Evolutionary conservation across 2,888 invertebrate genomes (phyloP).

Genomic region (Sinotaia quadrata): DNA sequence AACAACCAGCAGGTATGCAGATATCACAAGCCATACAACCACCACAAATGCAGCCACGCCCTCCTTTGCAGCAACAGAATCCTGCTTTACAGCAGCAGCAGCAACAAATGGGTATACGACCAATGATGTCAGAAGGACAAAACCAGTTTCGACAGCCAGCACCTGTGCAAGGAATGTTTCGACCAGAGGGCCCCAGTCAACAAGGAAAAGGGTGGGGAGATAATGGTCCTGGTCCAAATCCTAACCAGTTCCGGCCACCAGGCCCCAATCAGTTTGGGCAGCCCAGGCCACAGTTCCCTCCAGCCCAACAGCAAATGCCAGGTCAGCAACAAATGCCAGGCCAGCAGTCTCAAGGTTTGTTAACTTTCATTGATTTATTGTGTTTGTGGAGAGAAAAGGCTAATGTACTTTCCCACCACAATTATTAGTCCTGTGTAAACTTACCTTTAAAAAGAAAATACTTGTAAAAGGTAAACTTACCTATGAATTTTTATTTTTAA

Average conservation of each 20-base stretch:
- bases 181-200: neutral
- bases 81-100: neutral
- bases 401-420: no score
- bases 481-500: no score
- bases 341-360: neutral
- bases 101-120: constrained; percentile 1
- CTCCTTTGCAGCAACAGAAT: constrained; percentile 6
- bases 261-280: constrained; percentile 11
- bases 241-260: constrained; percentile 21
- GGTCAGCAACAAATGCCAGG: neutral
- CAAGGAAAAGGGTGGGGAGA: neutral
- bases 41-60: neutral
- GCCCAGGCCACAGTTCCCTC: neutral
- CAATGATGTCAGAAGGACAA: constrained; percentile 5
- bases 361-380: no score
- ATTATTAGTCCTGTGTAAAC: no score
- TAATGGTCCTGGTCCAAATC: neutral
- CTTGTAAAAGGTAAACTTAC: no score
- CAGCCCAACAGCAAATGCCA: neutral
- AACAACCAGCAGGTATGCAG: neutral
- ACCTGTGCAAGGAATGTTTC: constrained; percentile 14
- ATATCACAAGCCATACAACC: no score
- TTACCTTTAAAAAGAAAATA: no score
- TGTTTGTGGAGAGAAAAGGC: no score
- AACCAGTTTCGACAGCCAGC: constrained; percentile 14